These are phyloP conservation scores for Campoplex nolae DNA, from an alignment of 2,888 invertebrate species.

Conservation along the genomic window DNA sequence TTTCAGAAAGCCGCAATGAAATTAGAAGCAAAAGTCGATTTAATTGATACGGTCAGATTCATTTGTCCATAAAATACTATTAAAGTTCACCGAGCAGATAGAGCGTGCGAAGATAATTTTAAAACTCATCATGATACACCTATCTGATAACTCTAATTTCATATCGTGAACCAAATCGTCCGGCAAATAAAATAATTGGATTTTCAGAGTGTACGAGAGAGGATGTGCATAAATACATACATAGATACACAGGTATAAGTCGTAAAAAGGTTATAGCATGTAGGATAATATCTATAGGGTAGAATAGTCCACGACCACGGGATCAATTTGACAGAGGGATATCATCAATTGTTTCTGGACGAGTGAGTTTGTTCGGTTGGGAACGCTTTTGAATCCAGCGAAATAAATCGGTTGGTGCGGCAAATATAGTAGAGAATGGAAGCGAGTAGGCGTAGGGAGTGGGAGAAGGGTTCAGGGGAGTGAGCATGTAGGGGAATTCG, in stretches of 20 bases:
- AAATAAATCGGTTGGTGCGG: constrained; percentile 64
- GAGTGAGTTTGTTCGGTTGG: constrained; percentile 52
- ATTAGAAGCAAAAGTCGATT: neutral
- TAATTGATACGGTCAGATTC: neutral
- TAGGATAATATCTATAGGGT: constrained; percentile 27
- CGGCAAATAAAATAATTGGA: constrained; percentile 54
- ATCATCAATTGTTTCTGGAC: constrained; percentile 68
- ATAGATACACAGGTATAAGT: neutral
- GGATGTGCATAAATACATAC: constrained; percentile 16
- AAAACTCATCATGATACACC: neutral
- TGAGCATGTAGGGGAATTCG: constrained; percentile 21
- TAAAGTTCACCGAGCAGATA: neutral
- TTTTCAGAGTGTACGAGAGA: neutral
- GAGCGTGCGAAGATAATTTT: neutral
- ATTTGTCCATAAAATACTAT: neutral
- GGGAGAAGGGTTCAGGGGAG: constrained; percentile 6
- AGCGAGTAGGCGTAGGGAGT: constrained; percentile 37
- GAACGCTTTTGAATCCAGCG: constrained; percentile 63
- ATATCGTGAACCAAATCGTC: constrained; percentile 35
- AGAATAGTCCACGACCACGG: constrained; percentile 36
- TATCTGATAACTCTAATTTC: constrained; percentile 20
- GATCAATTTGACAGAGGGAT: constrained; percentile 62
- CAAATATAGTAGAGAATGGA: constrained; percentile 51
- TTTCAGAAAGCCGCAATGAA: neutral
- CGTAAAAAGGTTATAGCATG: constrained; percentile 1